Conservation (phyloP, 2,113 vertebrate species). For the Megaceryle maxima region DNA sequence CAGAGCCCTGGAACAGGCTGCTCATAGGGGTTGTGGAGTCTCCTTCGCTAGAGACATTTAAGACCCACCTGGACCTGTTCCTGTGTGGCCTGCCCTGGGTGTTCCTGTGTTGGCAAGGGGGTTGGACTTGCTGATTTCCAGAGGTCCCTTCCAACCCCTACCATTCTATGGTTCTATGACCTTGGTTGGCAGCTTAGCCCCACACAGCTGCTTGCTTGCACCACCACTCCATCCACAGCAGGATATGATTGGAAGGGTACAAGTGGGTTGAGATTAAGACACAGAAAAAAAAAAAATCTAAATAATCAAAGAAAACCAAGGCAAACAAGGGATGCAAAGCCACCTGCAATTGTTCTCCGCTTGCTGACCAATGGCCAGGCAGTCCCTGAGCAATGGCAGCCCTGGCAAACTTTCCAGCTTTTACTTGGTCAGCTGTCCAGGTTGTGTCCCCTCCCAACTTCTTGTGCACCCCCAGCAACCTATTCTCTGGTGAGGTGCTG, state of each 20-base stretch:
- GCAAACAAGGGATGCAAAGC: background rate
- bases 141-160: too few relatives aligned
- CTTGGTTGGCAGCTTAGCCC: background rate
- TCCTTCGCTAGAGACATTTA: too few relatives aligned
- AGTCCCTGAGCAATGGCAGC: background rate
- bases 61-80: too few relatives aligned
- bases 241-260: background rate
- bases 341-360: background rate
- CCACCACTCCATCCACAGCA: too few relatives aligned
- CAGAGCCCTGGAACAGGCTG: too few relatives aligned
- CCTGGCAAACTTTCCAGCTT: background rate
- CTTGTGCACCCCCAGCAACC: background rate
- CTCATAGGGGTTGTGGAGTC: too few relatives aligned
- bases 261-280: background rate
- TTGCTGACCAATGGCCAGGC: accelerated
- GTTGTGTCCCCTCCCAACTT: background rate
- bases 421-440: background rate
- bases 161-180: too few relatives aligned
- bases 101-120: too few relatives aligned
- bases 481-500: background rate
- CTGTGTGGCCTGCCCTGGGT: too few relatives aligned
- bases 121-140: too few relatives aligned
- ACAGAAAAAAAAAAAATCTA: too few relatives aligned
- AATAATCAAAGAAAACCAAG: accelerated
- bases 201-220: background rate